Evolutionary conservation across 2,888 invertebrate genomes (phyloP), one percentile per base, ranked within the genome.

Genomic region (Chaetogeoica ovagalla): DNA sequence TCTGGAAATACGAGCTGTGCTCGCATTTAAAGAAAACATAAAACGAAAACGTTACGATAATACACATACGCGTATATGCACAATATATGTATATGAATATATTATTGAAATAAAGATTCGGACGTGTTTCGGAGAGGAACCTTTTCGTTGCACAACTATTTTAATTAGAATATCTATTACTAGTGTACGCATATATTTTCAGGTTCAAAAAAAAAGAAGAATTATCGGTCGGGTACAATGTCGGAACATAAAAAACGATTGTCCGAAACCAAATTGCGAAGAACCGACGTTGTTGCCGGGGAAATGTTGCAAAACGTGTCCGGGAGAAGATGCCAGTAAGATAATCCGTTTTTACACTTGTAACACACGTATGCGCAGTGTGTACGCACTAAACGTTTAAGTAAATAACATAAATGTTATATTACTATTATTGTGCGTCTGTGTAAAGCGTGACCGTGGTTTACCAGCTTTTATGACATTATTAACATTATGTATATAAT

Each of bases 301-400:
- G 83, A 90, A 93, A 84, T 97, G 97, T 88, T 97, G 97, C 88
- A 97, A 96, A 88, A 91, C 93, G 8, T 97, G 97, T 86, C 94
- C 94, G 11, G 94, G 93, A 83, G 93, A 94, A 55, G 77, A 79
- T 71, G 77, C 77, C 63, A 70, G 85, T 79, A 79, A 79, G 77
- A 60, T 62, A 68, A 66, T 75, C 66, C 66, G 66, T 66, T 75
- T 75, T 39, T 48, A 48, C 11, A 11, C 48, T 11, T 48, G 48
- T 55, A 73, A 57, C 37, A n/a, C 30, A 43, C 6, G 43, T 62
- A 1, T 30, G 30, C 4, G 30, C 30, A 73, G 48, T 13, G 11
- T 13, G 11, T 43, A n/a, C 48, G 15, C 19, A 19, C 11, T 19
- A 19, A 55, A 48, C 15, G 48, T 11, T 48, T 15, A 15, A 48